These are phyloP conservation scores for Coelinius sp. DNA, from an alignment of 2,888 invertebrate species.

Conservation along the genomic window DNA sequence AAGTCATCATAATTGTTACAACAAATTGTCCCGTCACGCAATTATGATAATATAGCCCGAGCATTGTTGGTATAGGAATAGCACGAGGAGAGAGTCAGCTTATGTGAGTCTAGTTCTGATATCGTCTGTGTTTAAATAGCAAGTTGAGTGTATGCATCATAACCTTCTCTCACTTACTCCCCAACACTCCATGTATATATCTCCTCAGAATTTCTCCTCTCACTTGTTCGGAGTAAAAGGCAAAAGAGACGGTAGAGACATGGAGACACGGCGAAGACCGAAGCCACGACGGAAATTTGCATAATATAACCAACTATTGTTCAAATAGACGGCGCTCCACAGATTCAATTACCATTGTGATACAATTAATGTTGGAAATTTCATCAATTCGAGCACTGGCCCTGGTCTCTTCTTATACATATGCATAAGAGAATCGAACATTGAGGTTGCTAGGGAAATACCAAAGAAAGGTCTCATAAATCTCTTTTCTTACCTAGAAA, in stretches of 20 bases:
- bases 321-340: constrained; percentile 71
- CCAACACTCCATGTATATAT: constrained; percentile 14
- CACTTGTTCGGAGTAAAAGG: not conserved
- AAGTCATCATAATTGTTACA: too few species aligned
- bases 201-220: constrained; percentile 30
- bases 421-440: constrained; percentile 70
- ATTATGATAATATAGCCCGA: constrained; percentile 71
- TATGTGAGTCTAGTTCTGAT: constrained; percentile 62
- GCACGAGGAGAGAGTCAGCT: constrained; percentile 51
- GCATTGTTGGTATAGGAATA: constrained; percentile 53
- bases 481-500: not conserved
- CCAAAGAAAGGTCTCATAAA: constrained; percentile 13
- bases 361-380: constrained; percentile 72
- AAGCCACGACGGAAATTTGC: constrained; percentile 68
- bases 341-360: constrained; percentile 72
- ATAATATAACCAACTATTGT: constrained; percentile 72
- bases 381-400: constrained; percentile 68
- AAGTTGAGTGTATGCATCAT: constrained; percentile 55
- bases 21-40: constrained; percentile 51
- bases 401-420: constrained; percentile 62
- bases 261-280: constrained; percentile 51
- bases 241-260: constrained; percentile 34
- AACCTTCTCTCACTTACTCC: constrained; percentile 31
- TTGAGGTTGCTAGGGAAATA: constrained; percentile 45
- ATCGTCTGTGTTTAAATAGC: constrained; percentile 71